Percentiles rank a stretch among this genome's conserved stretches.
phyloP scores from a whole-genome alignment of 2,113 vertebrate genomes.

The Paralichthys olivaceus region DNA sequence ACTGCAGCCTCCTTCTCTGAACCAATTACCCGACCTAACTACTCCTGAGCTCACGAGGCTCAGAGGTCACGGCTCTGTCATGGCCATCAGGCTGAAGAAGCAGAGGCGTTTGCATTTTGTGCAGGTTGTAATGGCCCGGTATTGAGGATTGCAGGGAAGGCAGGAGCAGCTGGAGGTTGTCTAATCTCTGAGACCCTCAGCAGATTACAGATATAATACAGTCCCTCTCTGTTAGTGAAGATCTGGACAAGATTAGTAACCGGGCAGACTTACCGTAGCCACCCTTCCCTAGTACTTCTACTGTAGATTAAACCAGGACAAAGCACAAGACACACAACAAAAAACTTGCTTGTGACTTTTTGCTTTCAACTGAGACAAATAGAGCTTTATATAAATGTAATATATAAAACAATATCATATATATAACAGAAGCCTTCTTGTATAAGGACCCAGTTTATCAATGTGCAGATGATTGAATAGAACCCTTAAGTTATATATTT shows the following conservation, averaged over 20 bases:
- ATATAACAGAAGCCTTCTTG: too few species aligned
- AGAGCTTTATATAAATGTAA: neutral
- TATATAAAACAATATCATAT: too few species aligned
- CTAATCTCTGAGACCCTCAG: conserved; percentile 58
- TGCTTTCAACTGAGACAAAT: neutral
- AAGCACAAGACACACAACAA: neutral
- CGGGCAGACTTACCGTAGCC: conserved; percentile 5
- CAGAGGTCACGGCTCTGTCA: conserved; percentile 22
- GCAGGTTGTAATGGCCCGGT: neutral
- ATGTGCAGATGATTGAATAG: neutral
- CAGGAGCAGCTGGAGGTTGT: conserved; percentile 47
- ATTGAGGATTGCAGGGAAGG: neutral
- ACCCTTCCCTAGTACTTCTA: neutral
- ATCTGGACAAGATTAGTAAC: conserved; percentile 42
- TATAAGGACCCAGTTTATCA: too few species aligned
- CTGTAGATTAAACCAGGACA: neutral
- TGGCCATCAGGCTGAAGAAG: neutral
- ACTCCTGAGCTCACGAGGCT: conserved; percentile 3
- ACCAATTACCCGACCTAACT: conserved; percentile 39
- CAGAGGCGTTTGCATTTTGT: neutral
- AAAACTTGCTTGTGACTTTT: neutral
- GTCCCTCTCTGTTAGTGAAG: conserved; percentile 13
- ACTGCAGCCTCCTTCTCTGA: conserved; percentile 2
- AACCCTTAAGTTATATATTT: neutral
- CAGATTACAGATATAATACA: conserved; percentile 56